Conservation (phyloP, 2,888 invertebrate genomes). For the Stenchaetothrips biformis region DNA sequence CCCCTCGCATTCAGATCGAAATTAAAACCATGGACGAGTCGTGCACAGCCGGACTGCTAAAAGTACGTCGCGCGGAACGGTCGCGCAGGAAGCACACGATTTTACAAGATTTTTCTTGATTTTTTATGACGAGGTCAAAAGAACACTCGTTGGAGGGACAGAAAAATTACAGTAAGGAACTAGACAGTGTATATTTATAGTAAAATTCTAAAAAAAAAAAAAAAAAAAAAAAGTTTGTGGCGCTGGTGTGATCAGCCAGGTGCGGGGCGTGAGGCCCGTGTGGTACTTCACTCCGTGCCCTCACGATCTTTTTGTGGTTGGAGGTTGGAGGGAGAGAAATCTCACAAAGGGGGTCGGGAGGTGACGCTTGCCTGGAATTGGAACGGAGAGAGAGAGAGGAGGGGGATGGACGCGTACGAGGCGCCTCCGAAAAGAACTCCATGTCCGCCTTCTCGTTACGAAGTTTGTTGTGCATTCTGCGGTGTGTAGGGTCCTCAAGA, state of each 20-base stretch:
- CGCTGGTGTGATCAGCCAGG: neutral
- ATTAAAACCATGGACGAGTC: too few relatives aligned
- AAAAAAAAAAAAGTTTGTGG: too few relatives aligned
- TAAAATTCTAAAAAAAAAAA: neutral
- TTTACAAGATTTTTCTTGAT: too few relatives aligned
- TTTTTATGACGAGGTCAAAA: too few relatives aligned
- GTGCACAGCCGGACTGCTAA: too few relatives aligned
- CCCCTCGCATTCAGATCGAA: too few relatives aligned
- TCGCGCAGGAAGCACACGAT: too few relatives aligned
- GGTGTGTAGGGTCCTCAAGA: neutral
- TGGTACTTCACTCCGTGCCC: neutral
- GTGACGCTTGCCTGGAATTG: too few relatives aligned
- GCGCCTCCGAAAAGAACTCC: neutral
- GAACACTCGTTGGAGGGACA: too few relatives aligned
- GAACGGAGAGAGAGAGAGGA: neutral
- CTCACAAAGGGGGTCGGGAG: neutral
- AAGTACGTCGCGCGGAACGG: too few relatives aligned
- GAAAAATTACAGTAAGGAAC: too few relatives aligned
- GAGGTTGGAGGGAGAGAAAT: neutral
- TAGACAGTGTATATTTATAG: neutral
- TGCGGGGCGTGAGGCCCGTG: neutral
- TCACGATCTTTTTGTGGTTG: neutral
- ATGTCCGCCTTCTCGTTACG: neutral
- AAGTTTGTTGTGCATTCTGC: neutral
- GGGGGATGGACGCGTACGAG: neutral